Evolutionary conservation across 2,797 vertebrate genomes (phyloP).

Genomic region (Notamacropus eugenii): DNA sequence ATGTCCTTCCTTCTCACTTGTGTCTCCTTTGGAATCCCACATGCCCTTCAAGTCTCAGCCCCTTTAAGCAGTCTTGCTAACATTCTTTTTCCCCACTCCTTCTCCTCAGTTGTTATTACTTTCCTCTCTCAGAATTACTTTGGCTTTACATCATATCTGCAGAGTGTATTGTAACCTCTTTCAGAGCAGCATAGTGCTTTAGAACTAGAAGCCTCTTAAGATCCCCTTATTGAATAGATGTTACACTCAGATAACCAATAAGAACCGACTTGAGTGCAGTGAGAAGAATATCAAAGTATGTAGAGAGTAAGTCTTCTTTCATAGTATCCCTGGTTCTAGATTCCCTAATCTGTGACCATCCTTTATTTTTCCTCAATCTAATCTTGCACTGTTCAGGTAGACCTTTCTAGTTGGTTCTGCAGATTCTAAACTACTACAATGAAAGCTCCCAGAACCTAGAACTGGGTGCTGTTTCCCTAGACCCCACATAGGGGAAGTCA

Average conservation of each 20-base stretch:
- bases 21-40: not conserved
- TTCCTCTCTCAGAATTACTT: not conserved
- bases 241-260: not conserved
- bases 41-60: not conserved
- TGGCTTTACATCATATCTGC: not conserved
- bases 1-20: not conserved
- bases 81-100: not conserved
- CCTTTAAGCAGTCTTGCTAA: not conserved
- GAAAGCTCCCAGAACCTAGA: not conserved
- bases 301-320: not conserved
- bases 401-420: not conserved
- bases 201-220: not conserved
- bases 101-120: not conserved
- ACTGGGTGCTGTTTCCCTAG: not conserved
- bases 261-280: not conserved
- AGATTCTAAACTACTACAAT: not conserved
- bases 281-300: not conserved
- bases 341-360: not conserved
- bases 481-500: not conserved
- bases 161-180: not conserved
- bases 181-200: not conserved
- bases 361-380: not conserved
- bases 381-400: not conserved
- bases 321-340: not conserved
- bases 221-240: not conserved